These are phyloP conservation scores for Prochilodus magdalenae DNA, from an alignment of 2,113 vertebrate species.

Conservation along the genomic window DNA sequence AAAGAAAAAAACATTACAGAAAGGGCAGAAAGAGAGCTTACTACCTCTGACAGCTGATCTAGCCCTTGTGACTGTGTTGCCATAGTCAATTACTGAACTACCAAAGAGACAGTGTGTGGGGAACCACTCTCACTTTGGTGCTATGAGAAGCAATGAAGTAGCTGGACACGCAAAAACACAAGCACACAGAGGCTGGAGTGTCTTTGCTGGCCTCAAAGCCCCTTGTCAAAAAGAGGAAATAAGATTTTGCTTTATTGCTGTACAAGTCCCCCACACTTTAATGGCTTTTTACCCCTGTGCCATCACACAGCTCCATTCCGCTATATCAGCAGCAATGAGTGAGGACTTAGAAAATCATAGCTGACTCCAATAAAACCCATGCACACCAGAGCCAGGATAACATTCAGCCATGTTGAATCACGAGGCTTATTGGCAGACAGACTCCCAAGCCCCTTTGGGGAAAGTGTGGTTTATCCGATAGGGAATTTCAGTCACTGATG, in stretches of 20 bases:
- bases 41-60: slow-evolving; percentile 66
- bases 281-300: slow-evolving; percentile 48
- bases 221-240: slow-evolving; percentile 64
- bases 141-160: slow-evolving; percentile 12
- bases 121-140: slow-evolving; percentile 43
- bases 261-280: slow-evolving; percentile 69
- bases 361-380: slow-evolving; percentile 2
- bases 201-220: slow-evolving; percentile 67
- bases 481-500: not conserved
- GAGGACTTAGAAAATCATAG: not conserved
- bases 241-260: slow-evolving; percentile 75
- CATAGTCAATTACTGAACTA: slow-evolving; percentile 58
- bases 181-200: slow-evolving; percentile 50
- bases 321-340: not conserved
- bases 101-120: slow-evolving; percentile 21
- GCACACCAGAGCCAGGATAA: not conserved
- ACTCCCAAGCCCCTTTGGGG: too few species aligned
- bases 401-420: not conserved
- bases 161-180: slow-evolving; percentile 8
- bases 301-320: not conserved
- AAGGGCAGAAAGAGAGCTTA: not conserved
- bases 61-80: slow-evolving; percentile 54
- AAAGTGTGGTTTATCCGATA: too few species aligned
- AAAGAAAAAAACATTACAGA: not conserved
- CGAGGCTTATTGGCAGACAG: not conserved